Conservation (phyloP, 2,113 vertebrate species). For the Arenaria interpres region DNA sequence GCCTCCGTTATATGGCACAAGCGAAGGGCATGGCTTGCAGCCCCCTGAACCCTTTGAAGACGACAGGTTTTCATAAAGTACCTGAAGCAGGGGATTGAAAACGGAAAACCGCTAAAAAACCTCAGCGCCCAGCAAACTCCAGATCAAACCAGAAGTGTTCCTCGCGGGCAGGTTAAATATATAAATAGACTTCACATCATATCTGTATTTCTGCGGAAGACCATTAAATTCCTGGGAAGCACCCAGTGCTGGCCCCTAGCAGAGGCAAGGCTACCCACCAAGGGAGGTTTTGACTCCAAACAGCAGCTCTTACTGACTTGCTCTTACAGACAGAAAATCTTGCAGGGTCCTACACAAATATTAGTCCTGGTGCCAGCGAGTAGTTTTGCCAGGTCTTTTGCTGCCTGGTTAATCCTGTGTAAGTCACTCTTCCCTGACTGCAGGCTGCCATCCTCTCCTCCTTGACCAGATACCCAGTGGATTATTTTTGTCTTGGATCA, state of each 20-base stretch:
- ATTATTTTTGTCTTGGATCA: slow-evolving; percentile 80
- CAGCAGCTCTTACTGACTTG: background rate
- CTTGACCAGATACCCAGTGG: slow-evolving; percentile 71
- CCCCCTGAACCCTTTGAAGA: background rate
- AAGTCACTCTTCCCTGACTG: slow-evolving; percentile 42
- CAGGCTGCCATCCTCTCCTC: slow-evolving; percentile 52
- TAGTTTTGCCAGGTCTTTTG: background rate
- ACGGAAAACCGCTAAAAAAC: background rate
- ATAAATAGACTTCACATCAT: background rate
- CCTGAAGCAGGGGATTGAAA: background rate
- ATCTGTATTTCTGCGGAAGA: background rate
- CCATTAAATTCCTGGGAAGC: background rate
- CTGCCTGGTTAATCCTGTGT: slow-evolving; percentile 1
- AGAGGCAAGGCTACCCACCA: background rate
- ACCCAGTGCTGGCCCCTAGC: background rate
- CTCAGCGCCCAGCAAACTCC: background rate
- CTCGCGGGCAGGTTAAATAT: background rate
- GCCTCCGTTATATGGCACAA: background rate
- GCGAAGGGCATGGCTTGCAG: background rate
- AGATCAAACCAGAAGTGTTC: background rate
- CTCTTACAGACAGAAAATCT: background rate
- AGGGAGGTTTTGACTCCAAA: background rate
- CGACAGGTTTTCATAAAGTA: background rate
- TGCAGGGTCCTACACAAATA: background rate
- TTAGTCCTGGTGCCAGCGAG: background rate